Evolutionary conservation across 64 coral and sea anemone genomes (phyloP), one percentile per base, ranked within the genome.

Genomic region (Platygyra sinensis): DNA sequence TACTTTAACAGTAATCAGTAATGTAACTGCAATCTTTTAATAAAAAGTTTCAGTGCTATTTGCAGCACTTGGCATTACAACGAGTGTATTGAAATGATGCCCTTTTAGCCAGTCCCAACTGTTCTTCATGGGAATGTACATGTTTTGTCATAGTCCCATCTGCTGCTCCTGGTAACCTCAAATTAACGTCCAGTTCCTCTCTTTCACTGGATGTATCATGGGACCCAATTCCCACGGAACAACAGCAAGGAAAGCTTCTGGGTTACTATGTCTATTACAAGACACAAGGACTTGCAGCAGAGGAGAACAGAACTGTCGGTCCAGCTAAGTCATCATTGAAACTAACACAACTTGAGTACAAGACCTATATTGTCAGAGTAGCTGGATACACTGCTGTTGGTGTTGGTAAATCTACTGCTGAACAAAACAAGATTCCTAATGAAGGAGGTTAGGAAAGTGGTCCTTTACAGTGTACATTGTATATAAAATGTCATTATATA

Each of bases 191-290:
- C 63, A 67, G 63, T 22, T 67, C 63, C 24, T 67, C 63, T 67
- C 63, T 67, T 67, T 20, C 63, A 20, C 8, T 67, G 63, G 63
- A 67, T 18, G 19, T 67, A 4, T 25, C 63, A 8, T 67, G 63
- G 63, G 18, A 60, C 60, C 25, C 54, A 13, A 80, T 80, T 30
- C 77, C 52, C 1, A 14, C 0, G 1, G 54, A 60, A 1, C n/a
- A 60, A 18, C 77, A 60, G 3, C 51, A 80, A 18, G 77, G 77
- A 80, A 80, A 60, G 24, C 79, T 82, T n/a, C 30, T 82, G 31
- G 79, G 79, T 19, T 82, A 82, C 59, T 30, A 63, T 32, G 30
- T 82, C 1, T 33, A 20, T 28, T 82, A 82, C 51, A 79, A 0
- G 27, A 79, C 28, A n/a, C 4, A 79, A 10, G 77, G 77, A 59